phyloP scores from a whole-genome alignment of 1,140 invertebrate species.

The Penaeus indicus region DNA sequence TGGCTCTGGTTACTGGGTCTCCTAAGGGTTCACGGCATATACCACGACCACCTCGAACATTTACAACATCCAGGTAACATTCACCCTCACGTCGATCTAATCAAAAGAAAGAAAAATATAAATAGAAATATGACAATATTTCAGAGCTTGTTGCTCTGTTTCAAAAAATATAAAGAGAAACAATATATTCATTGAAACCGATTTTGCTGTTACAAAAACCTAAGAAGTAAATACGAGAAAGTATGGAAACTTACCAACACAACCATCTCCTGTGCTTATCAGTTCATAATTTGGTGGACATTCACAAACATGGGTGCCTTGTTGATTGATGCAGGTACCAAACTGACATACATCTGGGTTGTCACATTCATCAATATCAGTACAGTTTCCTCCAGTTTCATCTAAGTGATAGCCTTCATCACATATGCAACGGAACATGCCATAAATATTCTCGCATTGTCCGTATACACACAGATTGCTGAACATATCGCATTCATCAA shows the following conservation, averaged over 20 bases:
- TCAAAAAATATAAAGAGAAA: too few relatives aligned
- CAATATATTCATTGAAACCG: too few relatives aligned
- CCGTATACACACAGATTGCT: slow-evolving; percentile 89
- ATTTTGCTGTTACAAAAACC: too few relatives aligned
- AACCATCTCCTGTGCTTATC: slow-evolving; percentile 78
- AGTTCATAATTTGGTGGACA: slow-evolving; percentile 74
- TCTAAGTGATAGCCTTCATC: slow-evolving; percentile 72
- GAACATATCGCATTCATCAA: slow-evolving; percentile 92
- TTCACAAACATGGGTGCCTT: slow-evolving; percentile 75
- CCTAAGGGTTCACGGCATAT: slow-evolving; percentile 75
- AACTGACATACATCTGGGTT: slow-evolving; percentile 75
- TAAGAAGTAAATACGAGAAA: too few relatives aligned
- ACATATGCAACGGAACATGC: slow-evolving; percentile 81
- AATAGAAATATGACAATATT: neutral
- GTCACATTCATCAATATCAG: slow-evolving; percentile 77
- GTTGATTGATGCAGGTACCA: slow-evolving; percentile 76
- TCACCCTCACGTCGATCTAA: slow-evolving; percentile 83
- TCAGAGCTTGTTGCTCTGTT: neutral
- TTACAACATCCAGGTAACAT: slow-evolving; percentile 80
- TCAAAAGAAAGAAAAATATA: slow-evolving; percentile 44
- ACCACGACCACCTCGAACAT: slow-evolving; percentile 67
- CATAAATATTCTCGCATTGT: slow-evolving; percentile 88
- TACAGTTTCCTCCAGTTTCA: slow-evolving; percentile 73
- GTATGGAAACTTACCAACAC: slow-evolving; percentile 74
- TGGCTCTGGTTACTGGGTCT: slow-evolving; percentile 79